Evolutionary conservation across 2,888 invertebrate species (phyloP).

Genomic region (Heteropelma amictum): DNA sequence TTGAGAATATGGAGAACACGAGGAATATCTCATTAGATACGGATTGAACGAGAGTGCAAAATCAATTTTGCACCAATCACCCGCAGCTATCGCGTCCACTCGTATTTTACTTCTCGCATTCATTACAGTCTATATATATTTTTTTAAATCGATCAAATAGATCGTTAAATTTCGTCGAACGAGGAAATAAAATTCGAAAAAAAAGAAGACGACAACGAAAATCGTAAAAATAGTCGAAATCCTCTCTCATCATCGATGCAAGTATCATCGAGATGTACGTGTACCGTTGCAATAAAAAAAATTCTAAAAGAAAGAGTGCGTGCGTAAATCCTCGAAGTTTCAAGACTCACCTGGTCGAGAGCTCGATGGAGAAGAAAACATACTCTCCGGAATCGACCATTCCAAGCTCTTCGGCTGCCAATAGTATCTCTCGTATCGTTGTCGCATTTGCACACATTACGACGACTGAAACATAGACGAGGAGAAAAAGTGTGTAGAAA

Average conservation of each 20-base stretch:
- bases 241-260: no score
- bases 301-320: not conserved
- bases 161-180: no score
- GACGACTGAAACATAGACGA: conserved; percentile 87
- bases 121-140: not conserved
- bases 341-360: conserved; percentile 94
- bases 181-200: no score
- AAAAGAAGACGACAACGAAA: no score
- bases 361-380: conserved; percentile 98
- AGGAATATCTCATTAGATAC: not conserved
- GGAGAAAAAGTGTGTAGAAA: not conserved
- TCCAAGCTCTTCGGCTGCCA: conserved; percentile 95
- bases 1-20: not conserved
- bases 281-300: not conserved
- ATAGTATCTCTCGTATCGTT: conserved; percentile 93
- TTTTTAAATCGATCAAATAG: not conserved
- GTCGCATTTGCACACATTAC: conserved; percentile 95
- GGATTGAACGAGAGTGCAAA: not conserved
- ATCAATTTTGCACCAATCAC: not conserved
- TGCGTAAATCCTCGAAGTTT: no score
- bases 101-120: not conserved
- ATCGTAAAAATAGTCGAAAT: no score
- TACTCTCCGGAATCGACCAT: conserved; percentile 98
- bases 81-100: not conserved
- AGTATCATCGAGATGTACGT: no score